phyloP scores from a whole-genome alignment of 92 coral and sea anemone species.

The Ricordea florida region DNA sequence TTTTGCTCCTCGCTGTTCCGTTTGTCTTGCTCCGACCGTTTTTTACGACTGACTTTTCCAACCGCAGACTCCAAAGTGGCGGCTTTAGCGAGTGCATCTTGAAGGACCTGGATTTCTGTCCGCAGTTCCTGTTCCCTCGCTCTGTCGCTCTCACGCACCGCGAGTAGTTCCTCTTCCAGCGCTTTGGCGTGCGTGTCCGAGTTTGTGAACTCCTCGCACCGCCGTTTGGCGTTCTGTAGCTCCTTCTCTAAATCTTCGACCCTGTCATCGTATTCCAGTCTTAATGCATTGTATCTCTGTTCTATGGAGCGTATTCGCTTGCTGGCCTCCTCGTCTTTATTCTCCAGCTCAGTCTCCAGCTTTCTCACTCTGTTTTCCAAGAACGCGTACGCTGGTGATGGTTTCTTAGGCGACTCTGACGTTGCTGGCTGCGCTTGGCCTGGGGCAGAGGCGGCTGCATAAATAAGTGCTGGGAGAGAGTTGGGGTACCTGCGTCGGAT shows the following conservation, averaged over 20 bases:
- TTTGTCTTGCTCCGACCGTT: constrained; percentile 33
- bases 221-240: constrained; percentile 70
- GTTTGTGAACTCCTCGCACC: constrained; percentile 44
- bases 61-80: constrained; percentile 11
- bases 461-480: constrained; percentile 96
- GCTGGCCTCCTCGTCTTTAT: constrained; percentile 86
- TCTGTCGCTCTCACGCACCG: constrained; percentile 70
- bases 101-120: constrained; percentile 79
- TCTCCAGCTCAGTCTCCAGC: constrained; percentile 84
- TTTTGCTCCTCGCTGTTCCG: neutral
- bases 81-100: constrained; percentile 77
- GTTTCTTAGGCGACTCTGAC: constrained; percentile 86
- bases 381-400: constrained; percentile 84
- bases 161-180: constrained; percentile 78
- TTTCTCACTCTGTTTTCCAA: constrained; percentile 88
- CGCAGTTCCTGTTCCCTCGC: constrained; percentile 70
- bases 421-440: constrained; percentile 82
- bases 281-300: constrained; percentile 90
- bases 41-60: constrained; percentile 25
- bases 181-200: constrained; percentile 68
- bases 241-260: constrained; percentile 70
- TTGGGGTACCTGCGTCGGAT: constrained; percentile 96
- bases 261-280: constrained; percentile 86
- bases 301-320: constrained; percentile 87
- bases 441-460: constrained; percentile 99